Evolutionary conservation across 2,888 invertebrate genomes (phyloP).

Genomic region (Cheilosia impressa): DNA sequence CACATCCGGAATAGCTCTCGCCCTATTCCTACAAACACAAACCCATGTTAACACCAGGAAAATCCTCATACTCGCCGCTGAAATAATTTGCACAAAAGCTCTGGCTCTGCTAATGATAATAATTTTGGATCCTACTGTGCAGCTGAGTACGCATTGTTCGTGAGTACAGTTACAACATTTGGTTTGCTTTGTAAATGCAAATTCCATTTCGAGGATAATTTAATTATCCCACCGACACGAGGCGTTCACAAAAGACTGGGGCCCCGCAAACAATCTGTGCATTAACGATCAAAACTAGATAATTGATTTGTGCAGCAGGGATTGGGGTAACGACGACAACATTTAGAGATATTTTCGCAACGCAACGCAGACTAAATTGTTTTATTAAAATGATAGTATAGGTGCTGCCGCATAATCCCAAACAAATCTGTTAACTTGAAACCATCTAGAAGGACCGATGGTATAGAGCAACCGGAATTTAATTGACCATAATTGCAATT

Average conservation of each 20-base stretch:
- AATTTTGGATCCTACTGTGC: conserved; percentile 56
- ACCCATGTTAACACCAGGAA: conserved; percentile 61
- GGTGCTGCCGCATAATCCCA: conserved; percentile 45
- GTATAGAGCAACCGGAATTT: conserved; percentile 72
- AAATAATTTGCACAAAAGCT: conserved; percentile 70
- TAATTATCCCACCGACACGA: conserved; percentile 61
- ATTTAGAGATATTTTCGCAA: conserved; percentile 34
- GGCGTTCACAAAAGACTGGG: conserved; percentile 31
- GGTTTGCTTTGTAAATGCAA: conserved; percentile 45
- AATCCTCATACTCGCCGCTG: conserved; percentile 65
- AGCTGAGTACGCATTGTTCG: too few relatives aligned
- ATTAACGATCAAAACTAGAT: conserved; percentile 62
- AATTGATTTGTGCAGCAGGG: conserved; percentile 67
- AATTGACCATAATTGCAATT: conserved; percentile 77
- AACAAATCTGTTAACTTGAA: conserved; percentile 54
- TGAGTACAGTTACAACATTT: neutral
- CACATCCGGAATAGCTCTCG: conserved; percentile 6
- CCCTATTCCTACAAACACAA: conserved; percentile 50
- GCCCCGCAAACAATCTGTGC: conserved; percentile 49
- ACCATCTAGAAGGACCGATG: conserved; percentile 24
- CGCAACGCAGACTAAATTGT: conserved; percentile 1
- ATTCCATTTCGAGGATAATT: conserved; percentile 66
- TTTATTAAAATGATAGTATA: conserved; percentile 37
- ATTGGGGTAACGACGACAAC: conserved; percentile 1
- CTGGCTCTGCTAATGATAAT: conserved; percentile 64